These are phyloP conservation scores for Tetramorium simillimum DNA, from an alignment of 1,140 invertebrate species.

Conservation along the genomic window DNA sequence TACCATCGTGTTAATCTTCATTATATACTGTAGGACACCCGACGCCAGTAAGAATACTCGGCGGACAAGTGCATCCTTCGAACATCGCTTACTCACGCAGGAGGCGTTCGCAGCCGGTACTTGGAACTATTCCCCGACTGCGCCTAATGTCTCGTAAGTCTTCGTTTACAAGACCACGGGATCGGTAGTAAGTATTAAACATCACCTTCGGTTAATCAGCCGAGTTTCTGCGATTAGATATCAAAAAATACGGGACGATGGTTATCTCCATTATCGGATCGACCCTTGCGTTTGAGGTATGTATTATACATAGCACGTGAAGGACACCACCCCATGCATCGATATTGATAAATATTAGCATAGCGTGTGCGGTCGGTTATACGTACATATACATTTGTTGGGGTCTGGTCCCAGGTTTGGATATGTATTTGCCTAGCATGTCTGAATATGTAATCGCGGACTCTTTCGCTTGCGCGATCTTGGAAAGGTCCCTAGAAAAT, in stretches of 20 bases:
- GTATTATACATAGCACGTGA: constrained; percentile 63
- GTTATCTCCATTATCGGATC: constrained; percentile 66
- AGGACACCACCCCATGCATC: constrained; percentile 62
- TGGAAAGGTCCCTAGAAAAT: constrained; percentile 45
- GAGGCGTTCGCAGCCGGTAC: background rate
- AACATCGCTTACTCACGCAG: constrained; percentile 41
- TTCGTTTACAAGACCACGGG: constrained; percentile 62
- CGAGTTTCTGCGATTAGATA: constrained; percentile 57
- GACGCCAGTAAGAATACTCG: constrained; percentile 40
- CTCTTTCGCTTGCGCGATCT: constrained; percentile 51
- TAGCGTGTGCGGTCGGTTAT: constrained; percentile 37
- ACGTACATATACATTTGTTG: background rate
- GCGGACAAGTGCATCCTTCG: constrained; percentile 43
- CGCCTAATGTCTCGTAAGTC: constrained; percentile 64
- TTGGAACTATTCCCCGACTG: background rate
- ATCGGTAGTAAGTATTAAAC: constrained; percentile 68
- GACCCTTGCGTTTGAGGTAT: constrained; percentile 59
- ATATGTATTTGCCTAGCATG: constrained; percentile 48
- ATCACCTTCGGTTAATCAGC: constrained; percentile 55
- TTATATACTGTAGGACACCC: constrained; percentile 17
- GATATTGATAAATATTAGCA: constrained; percentile 73
- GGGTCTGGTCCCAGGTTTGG: background rate
- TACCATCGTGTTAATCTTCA: constrained; percentile 21
- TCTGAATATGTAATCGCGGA: constrained; percentile 63
- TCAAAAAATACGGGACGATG: constrained; percentile 62